phyloP scores from a whole-genome alignment of 2,113 vertebrate genomes.

The Dicentrarchus labrax region DNA sequence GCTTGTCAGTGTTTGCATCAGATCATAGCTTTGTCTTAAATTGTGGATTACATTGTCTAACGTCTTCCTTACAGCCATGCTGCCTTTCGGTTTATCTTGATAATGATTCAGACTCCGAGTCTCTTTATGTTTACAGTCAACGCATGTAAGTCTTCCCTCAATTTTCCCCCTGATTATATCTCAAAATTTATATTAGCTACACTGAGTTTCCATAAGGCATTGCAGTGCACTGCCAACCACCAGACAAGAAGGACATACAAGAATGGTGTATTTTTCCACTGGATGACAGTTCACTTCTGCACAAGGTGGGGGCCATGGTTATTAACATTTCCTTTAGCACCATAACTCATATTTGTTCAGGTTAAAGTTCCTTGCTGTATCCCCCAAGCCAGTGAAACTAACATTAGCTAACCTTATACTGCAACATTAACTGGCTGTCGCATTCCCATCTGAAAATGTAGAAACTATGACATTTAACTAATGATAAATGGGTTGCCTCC shows the following conservation, averaged over 20 bases:
- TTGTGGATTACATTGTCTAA: conserved; percentile 14
- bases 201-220: conserved; percentile 27
- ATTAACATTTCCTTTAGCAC: conserved; percentile 53
- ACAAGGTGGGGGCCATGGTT: not conserved
- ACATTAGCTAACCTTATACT: conserved; percentile 20
- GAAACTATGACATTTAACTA: conserved; percentile 42
- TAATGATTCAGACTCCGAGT: not conserved
- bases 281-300: conserved; percentile 10
- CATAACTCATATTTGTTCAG: conserved; percentile 34
- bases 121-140: not conserved
- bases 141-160: conserved; percentile 7
- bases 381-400: conserved; percentile 30
- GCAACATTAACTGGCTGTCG: conserved; percentile 35
- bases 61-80: not conserved
- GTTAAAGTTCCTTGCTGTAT: conserved; percentile 27
- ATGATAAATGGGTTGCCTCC: conserved; percentile 35
- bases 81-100: not conserved
- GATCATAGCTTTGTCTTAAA: conserved; percentile 27
- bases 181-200: conserved; percentile 61
- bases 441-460: conserved; percentile 39
- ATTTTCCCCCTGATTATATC: conserved; percentile 28
- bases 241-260: conserved; percentile 25
- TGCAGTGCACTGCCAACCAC: conserved; percentile 10
- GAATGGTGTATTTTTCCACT: conserved; percentile 31
- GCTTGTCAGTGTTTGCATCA: conserved; percentile 25